A percentile compares a stretch with the other conserved stretches of the same genome.
Conservation (phyloP, 2,888 invertebrate genomes). For the Drosophila neutralis region DNA sequence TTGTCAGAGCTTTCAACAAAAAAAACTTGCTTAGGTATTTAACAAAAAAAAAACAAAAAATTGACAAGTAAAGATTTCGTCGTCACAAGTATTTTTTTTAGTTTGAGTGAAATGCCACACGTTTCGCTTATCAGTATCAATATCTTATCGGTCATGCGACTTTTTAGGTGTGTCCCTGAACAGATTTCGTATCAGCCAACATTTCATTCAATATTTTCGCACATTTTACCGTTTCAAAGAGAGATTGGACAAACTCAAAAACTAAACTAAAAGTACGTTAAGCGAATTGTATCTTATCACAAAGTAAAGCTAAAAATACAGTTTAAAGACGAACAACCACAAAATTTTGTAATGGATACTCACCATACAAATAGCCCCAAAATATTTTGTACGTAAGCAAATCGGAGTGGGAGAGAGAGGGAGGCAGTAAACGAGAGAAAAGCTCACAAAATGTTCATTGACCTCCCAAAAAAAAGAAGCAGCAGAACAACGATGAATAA, state of each 20-base stretch:
- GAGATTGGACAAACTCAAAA: not conserved
- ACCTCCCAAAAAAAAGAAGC: slow-evolving; percentile 51
- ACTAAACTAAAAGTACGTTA: slow-evolving; percentile 4
- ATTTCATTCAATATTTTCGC: slow-evolving; percentile 56
- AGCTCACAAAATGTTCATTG: slow-evolving; percentile 77
- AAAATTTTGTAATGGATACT: slow-evolving; percentile 40
- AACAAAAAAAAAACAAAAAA: not conserved
- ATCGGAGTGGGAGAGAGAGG: not conserved
- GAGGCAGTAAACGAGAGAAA: slow-evolving; percentile 8
- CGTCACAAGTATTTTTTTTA: not conserved
- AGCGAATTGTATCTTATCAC: slow-evolving; percentile 41
- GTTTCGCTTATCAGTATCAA: slow-evolving; percentile 49
- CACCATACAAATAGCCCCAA: slow-evolving; percentile 39
- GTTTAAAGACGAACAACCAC: slow-evolving; percentile 1
- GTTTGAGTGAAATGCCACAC: slow-evolving; percentile 11
- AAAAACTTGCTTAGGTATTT: slow-evolving; percentile 13
- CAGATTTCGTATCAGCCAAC: slow-evolving; percentile 30
- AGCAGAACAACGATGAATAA: slow-evolving; percentile 24
- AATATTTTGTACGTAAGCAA: slow-evolving; percentile 31
- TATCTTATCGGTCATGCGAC: slow-evolving; percentile 48
- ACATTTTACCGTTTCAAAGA: slow-evolving; percentile 10
- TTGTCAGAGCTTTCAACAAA: not conserved
- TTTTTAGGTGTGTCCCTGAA: slow-evolving; percentile 26
- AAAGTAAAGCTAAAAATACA: slow-evolving; percentile 28
- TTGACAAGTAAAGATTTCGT: not conserved